phyloP scores from a whole-genome alignment of 2,113 vertebrate species.

The Muscicapa adusta region DNA sequence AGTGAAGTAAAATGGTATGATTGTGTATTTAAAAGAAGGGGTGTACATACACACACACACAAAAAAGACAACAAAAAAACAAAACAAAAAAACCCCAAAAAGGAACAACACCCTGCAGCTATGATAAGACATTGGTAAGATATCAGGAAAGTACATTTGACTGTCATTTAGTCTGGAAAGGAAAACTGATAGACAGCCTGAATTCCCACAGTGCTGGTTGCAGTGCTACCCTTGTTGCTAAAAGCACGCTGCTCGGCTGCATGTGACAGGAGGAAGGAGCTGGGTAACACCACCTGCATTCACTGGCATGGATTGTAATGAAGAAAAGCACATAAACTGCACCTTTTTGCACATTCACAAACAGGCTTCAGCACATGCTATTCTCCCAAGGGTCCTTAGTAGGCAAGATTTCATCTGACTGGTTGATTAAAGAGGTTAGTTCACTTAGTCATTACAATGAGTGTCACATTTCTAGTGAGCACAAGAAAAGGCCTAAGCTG shows the following conservation, averaged over 20 bases:
- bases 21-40: not conserved
- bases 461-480: not conserved
- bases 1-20: not conserved
- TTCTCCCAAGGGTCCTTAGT: not conserved
- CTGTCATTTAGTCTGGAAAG: conserved; percentile 30
- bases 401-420: conserved; percentile 8
- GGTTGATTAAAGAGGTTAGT: conserved; percentile 30
- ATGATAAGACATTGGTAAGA: not conserved
- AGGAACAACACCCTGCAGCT: not conserved
- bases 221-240: not conserved
- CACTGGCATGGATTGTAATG: not conserved
- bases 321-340: not conserved
- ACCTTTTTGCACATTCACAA: not conserved
- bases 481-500: not conserved
- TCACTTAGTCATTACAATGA: conserved; percentile 24
- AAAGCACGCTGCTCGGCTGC: not conserved
- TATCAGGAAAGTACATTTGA: conserved; percentile 13
- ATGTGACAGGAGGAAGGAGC: not conserved
- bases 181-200: conserved; percentile 6
- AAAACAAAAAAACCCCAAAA: not conserved
- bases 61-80: too few species aligned
- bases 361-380: not conserved
- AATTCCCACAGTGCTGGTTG: conserved; percentile 18
- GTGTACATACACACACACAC: not conserved
- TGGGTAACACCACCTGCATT: conserved; percentile 11